A percentile compares a stretch with the other conserved stretches of the same genome.
These are phyloP conservation scores for Vanessa cardui DNA, from an alignment of 2,888 invertebrate genomes.

Conservation along the genomic window DNA sequence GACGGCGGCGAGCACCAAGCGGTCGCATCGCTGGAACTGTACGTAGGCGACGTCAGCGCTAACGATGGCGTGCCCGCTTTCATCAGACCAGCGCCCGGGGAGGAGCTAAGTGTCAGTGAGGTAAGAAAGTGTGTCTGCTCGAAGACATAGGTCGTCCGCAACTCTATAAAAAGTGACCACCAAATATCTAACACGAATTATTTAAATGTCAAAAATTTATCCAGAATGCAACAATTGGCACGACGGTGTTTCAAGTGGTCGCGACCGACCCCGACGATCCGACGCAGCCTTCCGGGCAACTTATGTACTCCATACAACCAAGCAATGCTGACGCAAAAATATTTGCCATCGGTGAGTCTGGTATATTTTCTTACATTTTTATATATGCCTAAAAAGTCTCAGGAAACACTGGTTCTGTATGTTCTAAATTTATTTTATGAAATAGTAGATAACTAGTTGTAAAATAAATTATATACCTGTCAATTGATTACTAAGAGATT, in stretches of 20 bases:
- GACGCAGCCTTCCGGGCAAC: slow-evolving; percentile 87
- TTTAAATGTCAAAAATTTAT: background rate
- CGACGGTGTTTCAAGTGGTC: slow-evolving; percentile 88
- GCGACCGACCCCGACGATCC: slow-evolving; percentile 91
- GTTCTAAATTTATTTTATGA: background rate
- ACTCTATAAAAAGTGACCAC: too few relatives aligned
- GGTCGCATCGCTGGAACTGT: slow-evolving; percentile 85
- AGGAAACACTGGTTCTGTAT: too few relatives aligned
- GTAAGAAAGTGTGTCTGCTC: slow-evolving; percentile 56
- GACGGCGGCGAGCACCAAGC: slow-evolving; percentile 87
- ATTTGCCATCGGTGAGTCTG: slow-evolving; percentile 82
- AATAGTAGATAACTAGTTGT: too few relatives aligned
- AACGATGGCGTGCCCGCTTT: slow-evolving; percentile 92
- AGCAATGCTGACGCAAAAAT: slow-evolving; percentile 85
- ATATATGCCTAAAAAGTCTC: background rate
- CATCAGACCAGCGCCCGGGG: slow-evolving; percentile 86
- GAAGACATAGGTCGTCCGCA: background rate
- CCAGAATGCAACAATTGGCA: slow-evolving; percentile 88
- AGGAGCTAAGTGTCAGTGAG: slow-evolving; percentile 87
- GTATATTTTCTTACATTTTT: background rate
- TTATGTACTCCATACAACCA: slow-evolving; percentile 87
- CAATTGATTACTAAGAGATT: too few relatives aligned
- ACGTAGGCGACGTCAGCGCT: slow-evolving; percentile 90
- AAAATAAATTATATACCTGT: too few relatives aligned
- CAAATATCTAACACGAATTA: background rate